Evolutionary conservation across 2,888 invertebrate genomes (phyloP).

Genomic region (Melitaea athalia): DNA sequence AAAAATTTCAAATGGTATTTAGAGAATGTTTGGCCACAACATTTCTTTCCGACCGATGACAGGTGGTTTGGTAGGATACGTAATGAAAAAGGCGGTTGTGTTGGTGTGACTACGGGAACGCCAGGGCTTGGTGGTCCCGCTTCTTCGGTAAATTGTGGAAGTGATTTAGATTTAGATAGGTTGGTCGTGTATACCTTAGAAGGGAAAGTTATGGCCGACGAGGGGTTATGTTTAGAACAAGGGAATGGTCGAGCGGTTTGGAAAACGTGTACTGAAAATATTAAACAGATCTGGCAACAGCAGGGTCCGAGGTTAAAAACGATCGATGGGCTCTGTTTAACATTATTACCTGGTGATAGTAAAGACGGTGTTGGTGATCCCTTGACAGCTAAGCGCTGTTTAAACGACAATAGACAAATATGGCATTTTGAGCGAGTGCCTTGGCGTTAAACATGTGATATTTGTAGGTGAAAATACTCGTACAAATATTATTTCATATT

Average conservation of each 20-base stretch:
- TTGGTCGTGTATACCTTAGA: constrained; percentile 87
- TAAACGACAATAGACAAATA: constrained; percentile 82
- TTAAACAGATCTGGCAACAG: constrained; percentile 87
- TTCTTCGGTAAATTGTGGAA: constrained; percentile 84
- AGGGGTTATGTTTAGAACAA: constrained; percentile 91
- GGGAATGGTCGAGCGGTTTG: constrained; percentile 85
- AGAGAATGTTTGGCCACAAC: constrained; percentile 96
- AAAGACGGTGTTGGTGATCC: constrained; percentile 61
- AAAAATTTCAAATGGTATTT: constrained; percentile 97
- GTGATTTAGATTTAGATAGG: constrained; percentile 83
- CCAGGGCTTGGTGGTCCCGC: constrained; percentile 88
- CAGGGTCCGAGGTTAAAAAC: constrained; percentile 69
- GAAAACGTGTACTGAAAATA: constrained; percentile 86
- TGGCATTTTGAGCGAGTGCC: constrained; percentile 86
- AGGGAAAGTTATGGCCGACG: constrained; percentile 92
- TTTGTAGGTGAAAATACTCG: constrained; percentile 20
- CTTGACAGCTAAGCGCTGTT: constrained; percentile 83
- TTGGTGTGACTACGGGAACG: constrained; percentile 66
- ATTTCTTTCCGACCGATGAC: constrained; percentile 94
- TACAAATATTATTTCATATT: constrained; percentile 11
- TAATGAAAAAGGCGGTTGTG: constrained; percentile 71
- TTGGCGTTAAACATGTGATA: constrained; percentile 81
- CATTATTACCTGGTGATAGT: constrained; percentile 52
- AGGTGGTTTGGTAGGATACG: constrained; percentile 94
- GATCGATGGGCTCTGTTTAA: constrained; percentile 61